phyloP scores from a whole-genome alignment of 2,888 invertebrate genomes.

The Cremastobaeus sp. region DNA sequence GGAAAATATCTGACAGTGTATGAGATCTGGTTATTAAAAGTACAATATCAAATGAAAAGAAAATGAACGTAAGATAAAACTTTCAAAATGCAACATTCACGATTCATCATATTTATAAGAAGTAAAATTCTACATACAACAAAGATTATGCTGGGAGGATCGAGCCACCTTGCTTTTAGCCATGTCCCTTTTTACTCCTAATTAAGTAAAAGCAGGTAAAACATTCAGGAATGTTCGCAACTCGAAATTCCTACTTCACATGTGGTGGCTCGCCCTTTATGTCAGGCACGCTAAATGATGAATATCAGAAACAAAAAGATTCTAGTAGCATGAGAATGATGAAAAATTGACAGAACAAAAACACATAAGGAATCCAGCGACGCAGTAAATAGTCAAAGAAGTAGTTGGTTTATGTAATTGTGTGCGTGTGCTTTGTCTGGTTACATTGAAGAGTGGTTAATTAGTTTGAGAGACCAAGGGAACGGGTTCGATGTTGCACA shows the following conservation, averaged over 20 bases:
- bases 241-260: background rate
- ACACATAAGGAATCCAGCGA: conserved; percentile 56
- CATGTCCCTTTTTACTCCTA: background rate
- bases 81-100: conserved; percentile 58
- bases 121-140: conserved; percentile 53
- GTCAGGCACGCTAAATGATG: conserved; percentile 46
- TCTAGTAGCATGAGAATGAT: conserved; percentile 52
- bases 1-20: conserved; percentile 19
- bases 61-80: conserved; percentile 26
- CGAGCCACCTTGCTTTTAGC: conserved; percentile 40
- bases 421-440: conserved; percentile 51
- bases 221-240: conserved; percentile 2
- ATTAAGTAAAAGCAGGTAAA: conserved; percentile 9
- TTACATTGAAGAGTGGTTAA: conserved; percentile 47
- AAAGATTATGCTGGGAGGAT: conserved; percentile 32
- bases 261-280: conserved; percentile 34
- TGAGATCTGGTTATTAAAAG: background rate
- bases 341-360: conserved; percentile 40
- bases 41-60: conserved; percentile 30
- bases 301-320: conserved; percentile 19
- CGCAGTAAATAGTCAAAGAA: conserved; percentile 59
- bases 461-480: conserved; percentile 46
- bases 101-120: conserved; percentile 30
- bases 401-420: conserved; percentile 44
- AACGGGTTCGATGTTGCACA: background rate